Evolutionary conservation across 2,888 invertebrate species (phyloP).

Genomic region (Parasteatoda lunata): DNA sequence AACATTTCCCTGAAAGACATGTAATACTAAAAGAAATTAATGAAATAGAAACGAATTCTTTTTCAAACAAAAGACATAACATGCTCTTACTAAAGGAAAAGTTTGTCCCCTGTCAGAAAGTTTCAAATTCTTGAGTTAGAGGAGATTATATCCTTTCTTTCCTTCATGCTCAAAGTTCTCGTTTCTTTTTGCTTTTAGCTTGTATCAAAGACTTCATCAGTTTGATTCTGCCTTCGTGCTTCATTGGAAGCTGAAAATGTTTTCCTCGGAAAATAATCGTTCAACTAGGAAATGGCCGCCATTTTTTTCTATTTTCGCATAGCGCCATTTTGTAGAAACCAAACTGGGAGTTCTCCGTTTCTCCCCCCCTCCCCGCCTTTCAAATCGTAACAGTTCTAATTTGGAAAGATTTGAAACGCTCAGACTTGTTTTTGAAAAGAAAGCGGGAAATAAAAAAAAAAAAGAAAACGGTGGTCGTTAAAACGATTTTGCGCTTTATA

Average conservation of each 20-base stretch:
- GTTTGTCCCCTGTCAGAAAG: constrained; percentile 47
- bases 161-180: background rate
- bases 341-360: background rate
- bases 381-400: constrained; percentile 45
- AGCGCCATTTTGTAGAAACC: constrained; percentile 27
- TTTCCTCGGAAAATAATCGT: constrained; percentile 28
- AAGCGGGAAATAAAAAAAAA: constrained; percentile 3
- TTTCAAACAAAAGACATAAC: constrained; percentile 34
- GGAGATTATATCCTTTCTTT: constrained; percentile 31
- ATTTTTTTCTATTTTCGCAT: constrained; percentile 7
- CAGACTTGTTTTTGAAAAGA: constrained; percentile 26
- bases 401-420: constrained; percentile 10
- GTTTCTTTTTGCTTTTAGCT: constrained; percentile 38
- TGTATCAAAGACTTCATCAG: constrained; percentile 43
- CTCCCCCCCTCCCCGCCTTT: background rate
- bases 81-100: constrained; percentile 24
- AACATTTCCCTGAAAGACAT: background rate
- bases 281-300: constrained; percentile 17
- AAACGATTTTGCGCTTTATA: constrained; percentile 17
- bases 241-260: constrained; percentile 37
- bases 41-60: constrained; percentile 24
- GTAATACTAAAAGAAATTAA: constrained; percentile 22
- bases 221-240: constrained; percentile 37
- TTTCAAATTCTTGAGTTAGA: constrained; percentile 47
- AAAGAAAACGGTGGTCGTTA: constrained; percentile 33